Conservation (phyloP, 2,888 invertebrate genomes). For the Iphiclides podalirius region DNA sequence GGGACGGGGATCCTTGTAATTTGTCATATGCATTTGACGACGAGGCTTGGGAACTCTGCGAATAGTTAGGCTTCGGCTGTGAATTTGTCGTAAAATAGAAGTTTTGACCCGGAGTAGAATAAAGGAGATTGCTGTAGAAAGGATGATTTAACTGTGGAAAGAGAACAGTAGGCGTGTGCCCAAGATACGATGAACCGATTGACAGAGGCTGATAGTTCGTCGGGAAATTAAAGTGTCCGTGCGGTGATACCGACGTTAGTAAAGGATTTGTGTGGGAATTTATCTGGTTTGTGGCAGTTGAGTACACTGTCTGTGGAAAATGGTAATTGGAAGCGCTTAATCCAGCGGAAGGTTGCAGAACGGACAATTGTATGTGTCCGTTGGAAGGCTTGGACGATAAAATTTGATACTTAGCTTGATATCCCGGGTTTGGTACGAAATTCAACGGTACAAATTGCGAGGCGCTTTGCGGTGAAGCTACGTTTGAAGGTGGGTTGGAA, state of each 20-base stretch:
- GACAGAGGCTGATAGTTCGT: slow-evolving; percentile 49
- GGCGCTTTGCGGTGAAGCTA: slow-evolving; percentile 38
- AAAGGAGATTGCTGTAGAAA: slow-evolving; percentile 55
- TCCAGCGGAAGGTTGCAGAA: slow-evolving; percentile 52
- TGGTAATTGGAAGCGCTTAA: slow-evolving; percentile 47
- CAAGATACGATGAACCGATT: slow-evolving; percentile 49
- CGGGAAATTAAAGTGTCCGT: slow-evolving; percentile 51
- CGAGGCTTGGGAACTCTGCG: slow-evolving; percentile 42
- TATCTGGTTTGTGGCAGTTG: slow-evolving; percentile 17
- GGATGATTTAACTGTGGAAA: slow-evolving; percentile 59
- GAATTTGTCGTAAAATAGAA: slow-evolving; percentile 60
- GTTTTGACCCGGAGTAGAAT: slow-evolving; percentile 56
- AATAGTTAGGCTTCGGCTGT: slow-evolving; percentile 56
- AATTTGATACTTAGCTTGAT: slow-evolving; percentile 68
- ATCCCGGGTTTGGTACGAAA: slow-evolving; percentile 63
- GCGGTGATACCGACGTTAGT: slow-evolving; percentile 37
- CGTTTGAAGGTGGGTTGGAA: slow-evolving; percentile 34
- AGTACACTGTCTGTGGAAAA: slow-evolving; percentile 50
- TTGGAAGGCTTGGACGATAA: slow-evolving; percentile 54
- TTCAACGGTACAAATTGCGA: slow-evolving; percentile 64
- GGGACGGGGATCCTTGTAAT: slow-evolving; percentile 44
- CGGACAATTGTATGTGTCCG: slow-evolving; percentile 59
- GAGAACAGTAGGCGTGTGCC: slow-evolving; percentile 56
- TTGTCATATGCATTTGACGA: slow-evolving; percentile 58
- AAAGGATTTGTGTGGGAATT: slow-evolving; percentile 41